Conservation (phyloP, 2,888 invertebrate genomes). For the Blera fallax region DNA sequence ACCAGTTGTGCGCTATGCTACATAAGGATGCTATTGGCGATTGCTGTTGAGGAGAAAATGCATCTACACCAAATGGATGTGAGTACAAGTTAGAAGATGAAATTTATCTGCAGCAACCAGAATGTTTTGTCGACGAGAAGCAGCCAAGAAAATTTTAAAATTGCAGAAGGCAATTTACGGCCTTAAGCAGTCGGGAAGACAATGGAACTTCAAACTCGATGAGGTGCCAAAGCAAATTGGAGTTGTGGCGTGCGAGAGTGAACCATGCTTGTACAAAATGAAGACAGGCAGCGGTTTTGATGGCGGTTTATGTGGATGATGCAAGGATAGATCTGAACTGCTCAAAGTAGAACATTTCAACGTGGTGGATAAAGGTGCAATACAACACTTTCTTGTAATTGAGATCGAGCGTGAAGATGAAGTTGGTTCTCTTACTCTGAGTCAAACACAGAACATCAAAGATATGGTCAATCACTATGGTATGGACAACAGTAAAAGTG, state of each 20-base stretch:
- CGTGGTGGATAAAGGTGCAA: neutral
- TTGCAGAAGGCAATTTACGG: conserved; percentile 71
- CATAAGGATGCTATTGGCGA: conserved; percentile 25
- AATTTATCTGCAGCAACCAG: conserved; percentile 55
- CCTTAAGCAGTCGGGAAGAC: conserved; percentile 69
- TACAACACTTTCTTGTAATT: conserved; percentile 1
- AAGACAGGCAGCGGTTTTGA: conserved; percentile 23
- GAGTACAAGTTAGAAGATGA: conserved; percentile 50
- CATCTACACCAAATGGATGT: conserved; percentile 30
- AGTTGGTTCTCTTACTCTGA: neutral
- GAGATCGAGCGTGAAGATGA: conserved; percentile 1
- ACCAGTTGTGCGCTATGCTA: conserved; percentile 22
- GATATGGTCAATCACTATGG: conserved; percentile 9
- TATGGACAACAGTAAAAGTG: conserved; percentile 26
- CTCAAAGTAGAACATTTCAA: neutral
- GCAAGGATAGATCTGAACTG: neutral
- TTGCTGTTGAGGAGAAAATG: conserved; percentile 13
- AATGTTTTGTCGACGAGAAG: conserved; percentile 38
- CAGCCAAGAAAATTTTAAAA: conserved; percentile 50
- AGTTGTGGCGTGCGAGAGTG: conserved; percentile 49
- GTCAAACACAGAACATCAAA: neutral
- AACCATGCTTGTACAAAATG: conserved; percentile 68
- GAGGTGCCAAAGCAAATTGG: conserved; percentile 19
- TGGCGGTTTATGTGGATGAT: conserved; percentile 58
- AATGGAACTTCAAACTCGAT: conserved; percentile 66